A percentile compares a stretch with the other conserved stretches of the same genome.
These are phyloP conservation scores for Pseudonaja textilis DNA, from an alignment of 2,113 vertebrate genomes.

Conservation along the genomic window DNA sequence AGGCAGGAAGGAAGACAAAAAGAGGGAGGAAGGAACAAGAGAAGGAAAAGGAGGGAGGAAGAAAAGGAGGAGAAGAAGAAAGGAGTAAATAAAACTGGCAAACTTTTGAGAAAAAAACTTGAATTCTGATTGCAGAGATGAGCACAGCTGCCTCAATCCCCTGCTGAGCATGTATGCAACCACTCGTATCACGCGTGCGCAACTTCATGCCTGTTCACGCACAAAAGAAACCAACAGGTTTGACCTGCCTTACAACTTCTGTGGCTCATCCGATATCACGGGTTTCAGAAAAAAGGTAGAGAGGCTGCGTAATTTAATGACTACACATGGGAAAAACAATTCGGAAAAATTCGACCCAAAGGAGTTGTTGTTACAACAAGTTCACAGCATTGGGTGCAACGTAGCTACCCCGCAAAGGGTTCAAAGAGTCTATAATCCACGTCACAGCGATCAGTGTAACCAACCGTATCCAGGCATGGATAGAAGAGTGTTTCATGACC, in stretches of 20 bases:
- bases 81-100: too few relatives aligned
- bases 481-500: too few relatives aligned
- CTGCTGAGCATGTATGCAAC: background rate
- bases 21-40: too few relatives aligned
- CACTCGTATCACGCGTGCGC: background rate
- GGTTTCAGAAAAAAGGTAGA: background rate
- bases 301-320: background rate
- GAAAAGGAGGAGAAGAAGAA: too few relatives aligned
- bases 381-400: background rate
- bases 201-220: background rate
- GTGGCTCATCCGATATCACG: background rate
- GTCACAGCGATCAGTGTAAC: background rate
- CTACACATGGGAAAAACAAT: background rate
- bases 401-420: background rate
- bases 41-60: too few relatives aligned
- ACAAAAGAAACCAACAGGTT: background rate
- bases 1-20: too few relatives aligned
- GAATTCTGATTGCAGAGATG: background rate
- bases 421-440: background rate
- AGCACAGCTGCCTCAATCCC: background rate
- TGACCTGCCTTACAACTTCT: background rate
- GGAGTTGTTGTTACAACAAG: background rate
- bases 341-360: background rate
- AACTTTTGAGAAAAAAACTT: background rate
- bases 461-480: background rate